These are phyloP conservation scores for Limnothrissa miodon DNA, from an alignment of 2,113 vertebrate genomes.

Conservation along the genomic window DNA sequence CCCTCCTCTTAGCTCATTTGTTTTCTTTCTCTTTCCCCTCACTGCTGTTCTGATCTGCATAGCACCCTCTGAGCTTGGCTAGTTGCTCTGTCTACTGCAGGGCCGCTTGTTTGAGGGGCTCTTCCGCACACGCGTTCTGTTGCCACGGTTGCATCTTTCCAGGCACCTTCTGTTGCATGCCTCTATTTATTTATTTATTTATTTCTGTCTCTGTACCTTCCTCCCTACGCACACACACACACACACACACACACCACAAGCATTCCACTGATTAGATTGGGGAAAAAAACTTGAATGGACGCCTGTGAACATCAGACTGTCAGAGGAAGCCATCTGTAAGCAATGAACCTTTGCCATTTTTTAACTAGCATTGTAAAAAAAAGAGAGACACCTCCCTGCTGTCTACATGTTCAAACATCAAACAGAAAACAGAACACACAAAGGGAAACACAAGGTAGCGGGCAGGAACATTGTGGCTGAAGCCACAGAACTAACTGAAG, in stretches of 20 bases:
- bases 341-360: slow-evolving; percentile 1
- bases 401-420: background rate
- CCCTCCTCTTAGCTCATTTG: background rate
- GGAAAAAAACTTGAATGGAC: slow-evolving; percentile 11
- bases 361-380: background rate
- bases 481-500: background rate
- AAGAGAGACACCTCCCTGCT: background rate
- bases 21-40: slow-evolving; percentile 25
- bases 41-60: slow-evolving; percentile 30
- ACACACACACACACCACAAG: background rate
- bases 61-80: slow-evolving; percentile 28
- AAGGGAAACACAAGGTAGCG: background rate
- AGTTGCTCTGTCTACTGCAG: slow-evolving; percentile 21
- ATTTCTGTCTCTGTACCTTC: background rate
- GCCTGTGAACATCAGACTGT: slow-evolving; percentile 13
- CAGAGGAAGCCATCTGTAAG: background rate
- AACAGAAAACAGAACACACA: background rate
- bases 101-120: slow-evolving; percentile 27
- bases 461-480: background rate
- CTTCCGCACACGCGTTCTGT: slow-evolving; percentile 23
- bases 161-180: slow-evolving; percentile 16
- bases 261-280: background rate
- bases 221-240: no score
- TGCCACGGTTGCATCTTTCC: background rate
- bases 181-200: no score